These are phyloP conservation scores for Monochamus alternatus DNA, from an alignment of 2,888 invertebrate species.

Conservation along the genomic window DNA sequence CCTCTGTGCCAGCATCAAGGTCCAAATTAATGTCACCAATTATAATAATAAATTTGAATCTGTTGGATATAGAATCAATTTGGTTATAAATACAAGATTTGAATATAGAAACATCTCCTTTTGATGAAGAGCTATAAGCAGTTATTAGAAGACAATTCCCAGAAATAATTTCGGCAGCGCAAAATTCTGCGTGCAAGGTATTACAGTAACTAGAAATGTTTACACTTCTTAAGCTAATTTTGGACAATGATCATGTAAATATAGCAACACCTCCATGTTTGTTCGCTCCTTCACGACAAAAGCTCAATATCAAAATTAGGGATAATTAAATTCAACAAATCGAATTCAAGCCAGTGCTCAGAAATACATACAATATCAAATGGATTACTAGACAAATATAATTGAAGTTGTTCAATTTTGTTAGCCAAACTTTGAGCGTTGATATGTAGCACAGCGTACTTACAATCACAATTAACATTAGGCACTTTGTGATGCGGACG, in stretches of 20 bases:
- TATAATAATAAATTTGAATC: neutral
- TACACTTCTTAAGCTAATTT: neutral
- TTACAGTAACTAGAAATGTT: neutral
- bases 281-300: neutral
- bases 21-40: neutral
- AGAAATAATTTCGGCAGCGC: neutral
- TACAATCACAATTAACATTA: neutral
- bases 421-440: neutral
- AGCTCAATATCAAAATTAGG: neutral
- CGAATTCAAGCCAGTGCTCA: neutral
- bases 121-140: neutral
- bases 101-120: neutral
- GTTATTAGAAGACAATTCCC: neutral
- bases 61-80: neutral
- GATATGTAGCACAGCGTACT: neutral
- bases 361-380: neutral
- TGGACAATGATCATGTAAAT: neutral
- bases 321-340: neutral
- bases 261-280: neutral
- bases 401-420: neutral
- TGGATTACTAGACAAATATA: neutral
- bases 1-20: neutral
- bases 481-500: neutral
- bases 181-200: neutral
- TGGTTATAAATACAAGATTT: neutral